Evolutionary conservation across 1,140 invertebrate species (phyloP), one percentile per base, ranked within the genome.

Genomic region (Trachelipus rathkii): DNA sequence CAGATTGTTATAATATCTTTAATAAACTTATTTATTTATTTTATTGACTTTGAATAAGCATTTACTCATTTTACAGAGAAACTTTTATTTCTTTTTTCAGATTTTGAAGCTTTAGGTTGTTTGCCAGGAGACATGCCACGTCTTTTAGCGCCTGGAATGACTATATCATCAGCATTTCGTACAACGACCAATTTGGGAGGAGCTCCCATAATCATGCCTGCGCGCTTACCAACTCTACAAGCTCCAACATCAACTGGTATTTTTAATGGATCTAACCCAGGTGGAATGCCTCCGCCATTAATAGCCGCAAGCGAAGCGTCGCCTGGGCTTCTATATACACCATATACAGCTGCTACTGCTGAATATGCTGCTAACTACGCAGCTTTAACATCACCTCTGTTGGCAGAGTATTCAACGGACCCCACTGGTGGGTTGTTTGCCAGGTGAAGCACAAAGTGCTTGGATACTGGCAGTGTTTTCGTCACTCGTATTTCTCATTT

Each of bases 401-500:
- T 95, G 81, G 89, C 94, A 82, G 87, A 92, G 82, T 88, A 89
- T 82, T 87, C 89, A 83, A 88, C 90, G 76, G 93, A 95, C 88
- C 92, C 94, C 90, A 92, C 93, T 89, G 94, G 94, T 95, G 94
- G 93, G 93, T 85, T 85, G 78, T 95, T 85, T 83, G 84, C 85
- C 73, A 84, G 85, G 83, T 86, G 84, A 83, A 81, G 50, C 50
- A 15, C 11, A 60, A 60, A 60, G 50, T 33, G 50, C 50, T 60
- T 60, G 11, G 19, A 19, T 13, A 60, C 50, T 60, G 50, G 50
- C 50, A 60, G 50, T 60, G 50, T 60, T 60, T 60, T 33, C 33
- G 50, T 15, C 1, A 19, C n/a, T n/a, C 50, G 11, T 60, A 19
- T 60, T 19, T 60, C 19, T 60, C 19, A 60, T 15, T 60, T 60